phyloP scores from a whole-genome alignment of 1,140 invertebrate species.

The Arion vulgaris region DNA sequence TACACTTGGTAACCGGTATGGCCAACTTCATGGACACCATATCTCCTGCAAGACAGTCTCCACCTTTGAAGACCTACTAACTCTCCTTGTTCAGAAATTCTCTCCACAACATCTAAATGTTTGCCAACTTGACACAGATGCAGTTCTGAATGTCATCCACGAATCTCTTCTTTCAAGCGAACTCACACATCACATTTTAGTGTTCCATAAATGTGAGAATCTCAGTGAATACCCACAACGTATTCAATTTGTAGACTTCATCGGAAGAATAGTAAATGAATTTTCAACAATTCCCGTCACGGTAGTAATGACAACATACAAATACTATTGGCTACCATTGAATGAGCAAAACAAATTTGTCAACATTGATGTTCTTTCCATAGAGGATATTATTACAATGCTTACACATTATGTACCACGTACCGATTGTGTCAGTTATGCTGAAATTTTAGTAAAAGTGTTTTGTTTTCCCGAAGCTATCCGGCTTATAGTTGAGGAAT shows the following conservation, averaged over 20 bases:
- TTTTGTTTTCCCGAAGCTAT: conserved; percentile 27
- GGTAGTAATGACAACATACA: conserved; percentile 9
- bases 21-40: not conserved
- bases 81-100: not conserved
- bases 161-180: not conserved
- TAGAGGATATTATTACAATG: not conserved
- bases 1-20: not conserved
- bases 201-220: conserved; percentile 29
- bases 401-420: not conserved
- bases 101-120: not conserved
- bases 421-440: not conserved
- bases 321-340: not conserved
- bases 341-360: not conserved
- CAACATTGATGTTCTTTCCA: not conserved
- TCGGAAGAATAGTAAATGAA: not conserved
- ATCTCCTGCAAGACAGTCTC: not conserved
- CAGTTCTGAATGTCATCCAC: not conserved
- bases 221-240: not conserved
- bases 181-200: not conserved
- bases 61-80: not conserved
- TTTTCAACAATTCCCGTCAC: not conserved
- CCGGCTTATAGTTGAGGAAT: not conserved
- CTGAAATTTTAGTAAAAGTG: not conserved
- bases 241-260: not conserved
- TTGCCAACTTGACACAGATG: not conserved